Conservation (phyloP, 2,113 vertebrate species). For the Coptodon rendalli region DNA sequence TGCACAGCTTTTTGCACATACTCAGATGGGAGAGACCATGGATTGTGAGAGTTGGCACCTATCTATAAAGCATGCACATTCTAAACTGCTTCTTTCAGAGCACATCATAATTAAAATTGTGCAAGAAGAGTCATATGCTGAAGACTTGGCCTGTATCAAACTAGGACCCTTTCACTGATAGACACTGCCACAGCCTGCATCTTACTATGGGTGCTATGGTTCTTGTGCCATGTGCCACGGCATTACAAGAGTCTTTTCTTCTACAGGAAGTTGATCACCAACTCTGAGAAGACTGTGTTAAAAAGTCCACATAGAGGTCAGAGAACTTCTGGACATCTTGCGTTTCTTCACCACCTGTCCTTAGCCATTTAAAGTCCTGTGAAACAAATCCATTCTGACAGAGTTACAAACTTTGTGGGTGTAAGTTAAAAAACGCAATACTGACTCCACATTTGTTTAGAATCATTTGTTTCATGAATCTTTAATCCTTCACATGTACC, state of each 20-base stretch:
- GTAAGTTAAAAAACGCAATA: background rate
- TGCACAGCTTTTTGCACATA: background rate
- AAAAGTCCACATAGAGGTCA: background rate
- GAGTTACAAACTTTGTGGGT: background rate
- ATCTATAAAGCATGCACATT: background rate
- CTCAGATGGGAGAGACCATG: background rate
- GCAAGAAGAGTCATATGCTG: background rate
- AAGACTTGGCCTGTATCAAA: background rate
- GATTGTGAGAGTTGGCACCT: background rate
- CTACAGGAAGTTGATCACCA: background rate
- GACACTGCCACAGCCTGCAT: background rate
- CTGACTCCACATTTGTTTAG: background rate
- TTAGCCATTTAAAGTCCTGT: background rate
- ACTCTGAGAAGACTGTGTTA: background rate
- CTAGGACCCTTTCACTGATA: background rate
- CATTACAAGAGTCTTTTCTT: background rate
- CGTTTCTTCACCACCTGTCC: background rate
- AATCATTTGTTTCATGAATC: background rate
- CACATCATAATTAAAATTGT: background rate
- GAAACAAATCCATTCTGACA: background rate
- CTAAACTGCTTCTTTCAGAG: background rate
- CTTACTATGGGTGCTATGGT: accelerated
- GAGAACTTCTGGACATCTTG: background rate
- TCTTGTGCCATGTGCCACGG: background rate
- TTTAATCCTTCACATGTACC: background rate